These are phyloP conservation scores for Sinocyclocheilus rhinocerous DNA, from an alignment of 2,113 vertebrate species.

Conservation along the genomic window DNA sequence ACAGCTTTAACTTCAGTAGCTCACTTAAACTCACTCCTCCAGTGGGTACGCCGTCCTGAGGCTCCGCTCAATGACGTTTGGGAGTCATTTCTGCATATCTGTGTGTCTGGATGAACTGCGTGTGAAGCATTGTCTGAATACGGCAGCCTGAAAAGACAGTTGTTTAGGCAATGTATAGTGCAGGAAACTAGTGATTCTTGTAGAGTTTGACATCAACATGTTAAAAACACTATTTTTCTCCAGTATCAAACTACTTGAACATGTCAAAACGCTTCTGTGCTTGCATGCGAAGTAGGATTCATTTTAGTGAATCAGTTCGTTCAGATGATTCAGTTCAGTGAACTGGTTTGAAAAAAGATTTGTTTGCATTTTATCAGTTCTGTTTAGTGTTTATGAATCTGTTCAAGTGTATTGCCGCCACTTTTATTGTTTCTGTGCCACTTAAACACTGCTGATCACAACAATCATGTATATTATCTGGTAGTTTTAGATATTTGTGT, in stretches of 20 bases:
- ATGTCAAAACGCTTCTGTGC: too few relatives aligned
- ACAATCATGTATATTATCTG: too few relatives aligned
- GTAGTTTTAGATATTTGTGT: too few relatives aligned
- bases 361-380: neutral
- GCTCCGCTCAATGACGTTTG: neutral
- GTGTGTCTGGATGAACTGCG: neutral
- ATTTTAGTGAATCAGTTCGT: neutral
- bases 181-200: neutral
- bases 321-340: neutral
- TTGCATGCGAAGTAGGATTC: neutral
- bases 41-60: neutral
- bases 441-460: too few relatives aligned
- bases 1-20: slow-evolving; percentile 4
- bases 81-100: neutral
- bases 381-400: neutral
- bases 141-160: too few relatives aligned
- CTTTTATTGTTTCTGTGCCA: too few relatives aligned
- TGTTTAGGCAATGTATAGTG: neutral
- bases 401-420: too few relatives aligned
- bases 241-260: too few relatives aligned
- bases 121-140: neutral
- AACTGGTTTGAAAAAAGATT: neutral
- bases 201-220: too few relatives aligned
- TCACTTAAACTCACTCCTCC: neutral
- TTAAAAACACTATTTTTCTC: too few relatives aligned